phyloP scores from a whole-genome alignment of 2,888 invertebrate genomes.

The Drosophila mayaguana region DNA sequence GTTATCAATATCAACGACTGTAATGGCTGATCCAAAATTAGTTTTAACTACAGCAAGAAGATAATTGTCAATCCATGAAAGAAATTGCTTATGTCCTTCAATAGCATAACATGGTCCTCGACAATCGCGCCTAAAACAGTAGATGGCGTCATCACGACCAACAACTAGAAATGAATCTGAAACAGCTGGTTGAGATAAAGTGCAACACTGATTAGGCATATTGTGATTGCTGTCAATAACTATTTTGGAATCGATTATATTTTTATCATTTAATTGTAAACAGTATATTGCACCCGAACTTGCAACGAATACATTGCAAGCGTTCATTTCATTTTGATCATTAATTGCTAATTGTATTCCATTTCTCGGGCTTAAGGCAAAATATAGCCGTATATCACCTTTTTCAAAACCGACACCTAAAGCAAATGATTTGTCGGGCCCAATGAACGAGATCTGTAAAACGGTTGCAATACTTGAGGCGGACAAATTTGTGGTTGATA shows the following conservation, averaged over 20 bases:
- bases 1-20: slow-evolving; percentile 97
- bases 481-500: slow-evolving; percentile 59
- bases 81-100: slow-evolving; percentile 93
- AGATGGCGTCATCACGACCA: slow-evolving; percentile 95
- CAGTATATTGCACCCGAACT: slow-evolving; percentile 91
- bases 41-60: slow-evolving; percentile 90
- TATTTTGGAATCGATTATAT: slow-evolving; percentile 88
- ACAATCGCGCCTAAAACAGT: slow-evolving; percentile 97
- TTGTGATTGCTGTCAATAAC: slow-evolving; percentile 79
- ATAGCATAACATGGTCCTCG: slow-evolving; percentile 97
- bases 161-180: slow-evolving; percentile 93
- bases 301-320: slow-evolving; percentile 90
- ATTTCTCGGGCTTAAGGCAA: slow-evolving; percentile 90
- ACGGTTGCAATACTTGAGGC: slow-evolving; percentile 64
- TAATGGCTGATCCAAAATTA: slow-evolving; percentile 85
- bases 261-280: slow-evolving; percentile 89
- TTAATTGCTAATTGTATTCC: slow-evolving; percentile 91
- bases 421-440: slow-evolving; percentile 83
- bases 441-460: slow-evolving; percentile 44
- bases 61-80: slow-evolving; percentile 96
- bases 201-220: slow-evolving; percentile 79
- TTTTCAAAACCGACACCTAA: slow-evolving; percentile 96
- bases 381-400: slow-evolving; percentile 93
- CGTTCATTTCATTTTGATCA: slow-evolving; percentile 30
- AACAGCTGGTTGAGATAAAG: slow-evolving; percentile 86